Evolutionary conservation across 2,113 vertebrate species (phyloP).

Genomic region (Craseonycteris thonglongyai): DNA sequence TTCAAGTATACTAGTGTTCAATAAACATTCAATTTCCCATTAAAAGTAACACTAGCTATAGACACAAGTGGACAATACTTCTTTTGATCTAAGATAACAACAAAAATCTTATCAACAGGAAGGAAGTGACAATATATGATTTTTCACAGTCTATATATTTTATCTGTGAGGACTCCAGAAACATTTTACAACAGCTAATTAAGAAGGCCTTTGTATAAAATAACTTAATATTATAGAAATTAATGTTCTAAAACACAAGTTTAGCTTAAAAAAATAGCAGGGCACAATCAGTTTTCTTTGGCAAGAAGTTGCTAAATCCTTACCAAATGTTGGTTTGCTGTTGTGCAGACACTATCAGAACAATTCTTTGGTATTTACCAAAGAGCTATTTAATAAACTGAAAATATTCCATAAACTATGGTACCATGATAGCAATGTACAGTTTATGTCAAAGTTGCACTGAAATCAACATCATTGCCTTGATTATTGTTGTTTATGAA

Average conservation of each 20-base stretch:
- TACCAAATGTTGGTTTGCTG: conserved; percentile 28
- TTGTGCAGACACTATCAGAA: neutral
- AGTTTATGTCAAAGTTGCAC: conserved; percentile 41
- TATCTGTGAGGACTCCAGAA: conserved; percentile 18
- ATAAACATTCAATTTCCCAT: conserved; percentile 69
- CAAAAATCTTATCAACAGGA: neutral
- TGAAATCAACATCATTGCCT: conserved; percentile 41
- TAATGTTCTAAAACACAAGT: conserved; percentile 26
- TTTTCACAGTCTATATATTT: conserved; percentile 32
- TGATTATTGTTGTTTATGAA: conserved; percentile 47
- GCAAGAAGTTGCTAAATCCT: conserved; percentile 55
- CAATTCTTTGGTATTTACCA: conserved; percentile 42
- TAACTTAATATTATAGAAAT: conserved; percentile 38
- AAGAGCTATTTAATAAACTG: conserved; percentile 26
- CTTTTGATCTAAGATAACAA: conserved; percentile 51
- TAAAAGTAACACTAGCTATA: conserved; percentile 62
- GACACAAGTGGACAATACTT: conserved; percentile 52
- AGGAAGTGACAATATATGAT: conserved; percentile 7
- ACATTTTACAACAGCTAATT: conserved; percentile 47
- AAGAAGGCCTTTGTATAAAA: conserved; percentile 45
- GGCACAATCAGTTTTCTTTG: conserved; percentile 40
- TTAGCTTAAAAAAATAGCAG: neutral
- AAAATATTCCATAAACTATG: conserved; percentile 18
- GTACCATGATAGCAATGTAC: conserved; percentile 22
- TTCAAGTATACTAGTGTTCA: conserved; percentile 77